phyloP scores from a whole-genome alignment of 2,113 vertebrate species.

The Myotis lucifugus region DNA sequence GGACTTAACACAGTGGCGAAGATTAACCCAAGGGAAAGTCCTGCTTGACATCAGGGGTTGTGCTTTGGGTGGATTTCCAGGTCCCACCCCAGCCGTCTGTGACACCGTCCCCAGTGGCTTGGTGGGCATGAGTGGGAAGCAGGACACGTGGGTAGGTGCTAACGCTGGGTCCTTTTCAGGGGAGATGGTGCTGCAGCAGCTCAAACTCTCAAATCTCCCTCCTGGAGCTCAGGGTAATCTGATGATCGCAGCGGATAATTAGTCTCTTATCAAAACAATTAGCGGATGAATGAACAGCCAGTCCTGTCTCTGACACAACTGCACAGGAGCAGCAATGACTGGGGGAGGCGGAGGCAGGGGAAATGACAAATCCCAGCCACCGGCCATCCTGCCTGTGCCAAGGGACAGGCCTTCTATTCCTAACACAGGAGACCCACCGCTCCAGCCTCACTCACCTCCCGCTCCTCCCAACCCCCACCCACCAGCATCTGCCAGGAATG shows the following conservation, averaged over 20 bases:
- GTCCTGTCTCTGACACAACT: slow-evolving; percentile 62
- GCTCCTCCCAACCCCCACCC: background rate
- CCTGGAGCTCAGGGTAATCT: slow-evolving; percentile 77
- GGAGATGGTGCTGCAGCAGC: background rate
- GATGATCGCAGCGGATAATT: slow-evolving; percentile 76
- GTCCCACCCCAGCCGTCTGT: background rate
- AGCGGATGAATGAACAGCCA: slow-evolving; percentile 78
- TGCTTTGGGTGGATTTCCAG: background rate
- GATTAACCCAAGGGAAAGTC: slow-evolving; percentile 53
- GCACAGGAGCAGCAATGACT: background rate
- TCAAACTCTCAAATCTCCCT: slow-evolving; percentile 69
- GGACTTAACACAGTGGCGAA: slow-evolving; percentile 47
- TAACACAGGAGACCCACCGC: background rate
- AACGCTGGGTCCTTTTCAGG: background rate
- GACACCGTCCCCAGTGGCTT: background rate
- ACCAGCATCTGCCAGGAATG: background rate
- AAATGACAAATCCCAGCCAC: slow-evolving; percentile 22
- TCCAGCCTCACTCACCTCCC: background rate
- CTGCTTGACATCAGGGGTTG: slow-evolving; percentile 22
- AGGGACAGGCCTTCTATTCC: background rate
- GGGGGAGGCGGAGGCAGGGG: background rate
- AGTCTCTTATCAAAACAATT: slow-evolving; percentile 82
- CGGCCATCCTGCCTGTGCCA: background rate
- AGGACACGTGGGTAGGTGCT: background rate
- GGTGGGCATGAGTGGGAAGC: accelerated